Percentiles rank a stretch among this genome's conserved stretches.
phyloP scores from a whole-genome alignment of 2,888 invertebrate species.

The Drosophila kuntzei region DNA sequence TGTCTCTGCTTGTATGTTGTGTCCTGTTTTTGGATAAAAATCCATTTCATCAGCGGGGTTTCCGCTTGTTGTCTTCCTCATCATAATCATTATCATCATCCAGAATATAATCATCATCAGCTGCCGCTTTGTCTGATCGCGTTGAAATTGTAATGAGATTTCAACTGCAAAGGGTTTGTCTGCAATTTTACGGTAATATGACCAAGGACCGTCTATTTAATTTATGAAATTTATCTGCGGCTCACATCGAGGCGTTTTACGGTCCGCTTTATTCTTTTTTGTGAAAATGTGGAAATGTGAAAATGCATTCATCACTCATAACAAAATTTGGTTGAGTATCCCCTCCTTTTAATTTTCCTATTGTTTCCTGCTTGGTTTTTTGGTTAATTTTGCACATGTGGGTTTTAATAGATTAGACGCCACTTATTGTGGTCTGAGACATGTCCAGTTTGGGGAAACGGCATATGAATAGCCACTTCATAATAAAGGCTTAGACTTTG shows the following conservation, averaged over 20 bases:
- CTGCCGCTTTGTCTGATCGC: conserved; percentile 76
- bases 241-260: conserved; percentile 67
- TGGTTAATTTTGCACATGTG: conserved; percentile 61
- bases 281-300: conserved; percentile 31
- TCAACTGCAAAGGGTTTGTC: conserved; percentile 64
- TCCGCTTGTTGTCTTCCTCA: conserved; percentile 55
- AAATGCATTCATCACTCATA: conserved; percentile 72
- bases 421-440: conserved; percentile 7
- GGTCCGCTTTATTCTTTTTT: conserved; percentile 34
- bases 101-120: conserved; percentile 20
- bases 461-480: conserved; percentile 43
- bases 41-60: conserved; percentile 81
- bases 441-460: conserved; percentile 25
- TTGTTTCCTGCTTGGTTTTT: conserved; percentile 55
- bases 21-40: conserved; percentile 83
- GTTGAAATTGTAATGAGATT: conserved; percentile 85
- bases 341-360: conserved; percentile 3
- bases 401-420: conserved; percentile 74
- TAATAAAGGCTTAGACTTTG: conserved; percentile 50
- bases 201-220: conserved; percentile 80
- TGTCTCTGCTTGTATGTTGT: conserved; percentile 34
- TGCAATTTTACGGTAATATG: conserved; percentile 78
- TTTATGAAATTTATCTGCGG: conserved; percentile 84
- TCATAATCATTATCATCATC: conserved; percentile 12
- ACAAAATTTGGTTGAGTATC: conserved; percentile 22